Evolutionary conservation across 2,113 vertebrate species (phyloP).

Genomic region (Nettapus auritus): DNA sequence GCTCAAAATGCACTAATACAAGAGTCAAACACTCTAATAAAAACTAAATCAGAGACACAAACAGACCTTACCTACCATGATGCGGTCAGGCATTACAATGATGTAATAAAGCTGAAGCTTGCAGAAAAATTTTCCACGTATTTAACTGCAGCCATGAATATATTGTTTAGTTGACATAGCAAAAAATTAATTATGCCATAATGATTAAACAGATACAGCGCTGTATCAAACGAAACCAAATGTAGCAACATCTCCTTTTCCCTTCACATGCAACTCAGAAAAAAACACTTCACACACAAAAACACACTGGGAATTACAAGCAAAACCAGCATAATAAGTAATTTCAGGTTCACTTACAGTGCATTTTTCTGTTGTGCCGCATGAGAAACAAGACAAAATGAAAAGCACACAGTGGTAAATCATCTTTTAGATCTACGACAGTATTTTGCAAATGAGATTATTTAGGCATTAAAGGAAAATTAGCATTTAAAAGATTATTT

Average conservation of each 20-base stretch:
- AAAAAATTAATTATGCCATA: not conserved
- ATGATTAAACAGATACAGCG: conserved; percentile 16
- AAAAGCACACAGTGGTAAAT: conserved; percentile 70
- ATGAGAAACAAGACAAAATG: conserved; percentile 74
- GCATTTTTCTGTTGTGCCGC: conserved; percentile 74
- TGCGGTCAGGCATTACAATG: not conserved
- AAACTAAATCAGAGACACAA: not conserved
- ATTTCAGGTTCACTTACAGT: conserved; percentile 78
- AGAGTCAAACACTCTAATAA: not conserved
- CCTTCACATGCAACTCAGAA: conserved; percentile 10
- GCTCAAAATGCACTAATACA: not conserved
- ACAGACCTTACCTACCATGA: not conserved
- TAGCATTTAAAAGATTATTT: not conserved
- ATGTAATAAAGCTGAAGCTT: conserved; percentile 9
- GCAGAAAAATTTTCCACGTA: not conserved
- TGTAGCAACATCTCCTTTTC: not conserved
- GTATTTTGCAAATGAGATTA: conserved; percentile 15
- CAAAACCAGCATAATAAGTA: conserved; percentile 35
- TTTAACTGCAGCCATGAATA: not conserved
- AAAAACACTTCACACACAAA: conserved; percentile 44
- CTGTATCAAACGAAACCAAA: conserved; percentile 29
- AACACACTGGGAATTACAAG: conserved; percentile 32
- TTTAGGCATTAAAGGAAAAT: not conserved
- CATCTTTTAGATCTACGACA: not conserved
- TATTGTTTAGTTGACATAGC: not conserved